Evolutionary conservation across 2,797 vertebrate species (phyloP).

Genomic region (Helarctos malayanus): DNA sequence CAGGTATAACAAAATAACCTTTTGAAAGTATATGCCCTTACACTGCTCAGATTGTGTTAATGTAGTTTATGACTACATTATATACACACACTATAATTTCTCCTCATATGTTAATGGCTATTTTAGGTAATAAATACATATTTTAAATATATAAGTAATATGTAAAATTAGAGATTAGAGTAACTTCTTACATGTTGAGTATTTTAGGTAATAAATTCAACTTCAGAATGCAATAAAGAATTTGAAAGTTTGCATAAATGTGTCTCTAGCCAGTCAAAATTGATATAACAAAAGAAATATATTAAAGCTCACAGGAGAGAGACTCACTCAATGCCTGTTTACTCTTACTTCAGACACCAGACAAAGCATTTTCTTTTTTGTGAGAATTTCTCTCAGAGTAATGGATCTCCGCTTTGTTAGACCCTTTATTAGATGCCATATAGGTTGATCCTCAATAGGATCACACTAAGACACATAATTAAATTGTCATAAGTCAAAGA

Average conservation of each 20-base stretch:
- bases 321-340: background rate
- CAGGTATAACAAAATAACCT: background rate
- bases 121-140: background rate
- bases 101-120: background rate
- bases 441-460: background rate
- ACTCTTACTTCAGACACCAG: background rate
- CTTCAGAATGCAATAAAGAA: background rate
- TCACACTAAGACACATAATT: background rate
- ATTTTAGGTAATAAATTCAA: background rate
- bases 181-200: background rate
- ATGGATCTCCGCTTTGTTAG: background rate
- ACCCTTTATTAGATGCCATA: background rate
- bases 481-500: background rate
- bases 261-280: background rate
- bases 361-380: background rate
- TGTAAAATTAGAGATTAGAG: background rate
- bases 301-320: background rate
- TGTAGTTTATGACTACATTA: background rate
- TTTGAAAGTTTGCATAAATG: background rate
- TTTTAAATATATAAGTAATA: background rate
- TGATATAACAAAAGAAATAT: background rate
- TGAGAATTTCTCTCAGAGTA: background rate
- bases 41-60: background rate
- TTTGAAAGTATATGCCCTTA: background rate
- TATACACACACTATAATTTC: background rate